Evolutionary conservation across 2,888 invertebrate species (phyloP), one percentile per base, ranked within the genome.

Genomic region (Bombylius discolor): DNA sequence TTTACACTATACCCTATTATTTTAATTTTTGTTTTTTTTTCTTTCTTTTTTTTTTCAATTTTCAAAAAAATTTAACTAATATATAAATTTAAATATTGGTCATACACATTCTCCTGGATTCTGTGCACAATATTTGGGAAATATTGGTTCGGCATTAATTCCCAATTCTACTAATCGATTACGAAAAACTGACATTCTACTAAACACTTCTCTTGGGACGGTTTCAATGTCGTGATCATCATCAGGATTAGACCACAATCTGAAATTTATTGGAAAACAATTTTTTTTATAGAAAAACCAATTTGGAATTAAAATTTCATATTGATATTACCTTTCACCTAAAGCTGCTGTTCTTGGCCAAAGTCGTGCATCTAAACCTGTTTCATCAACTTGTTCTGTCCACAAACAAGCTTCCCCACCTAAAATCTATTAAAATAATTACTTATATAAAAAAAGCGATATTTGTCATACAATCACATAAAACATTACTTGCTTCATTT

Each of bases 371-470:
- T 89, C 89, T 63, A 89, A 70, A 52, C 85, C 84, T 53, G 79
- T 79, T 65, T 85, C 80, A 58, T 83, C 86, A 47, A 84, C 80
- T 75, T 89, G 90, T 71, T 92, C 92, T 52, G 83, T 85, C 92
- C 92, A 93, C 64, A 89, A 78, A 59, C 89, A 87, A 14, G 83
- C 89, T 68, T 89, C 88, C 3, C 87, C 89, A 1, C 91, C 92
- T 52, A 74, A 63, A 11, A 74, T 68, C 71, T 73, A 44, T 23
- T 12, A 23, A 23, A 23, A 23, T 23, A n/a, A 49, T 9, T 49
- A 12, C 13, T 48, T 14, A 51, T 39, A 51, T 42, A 11, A n/a
- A 51, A 50, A 4, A 50, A 12, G 13, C 13, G 14, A 36, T 5
- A n/a, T 9, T n/a, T 4, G n/a, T 14, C 36, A 8, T 33, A 36